Evolutionary conservation across 2,797 vertebrate genomes (phyloP).

Genomic region (Scleropages formosus): DNA sequence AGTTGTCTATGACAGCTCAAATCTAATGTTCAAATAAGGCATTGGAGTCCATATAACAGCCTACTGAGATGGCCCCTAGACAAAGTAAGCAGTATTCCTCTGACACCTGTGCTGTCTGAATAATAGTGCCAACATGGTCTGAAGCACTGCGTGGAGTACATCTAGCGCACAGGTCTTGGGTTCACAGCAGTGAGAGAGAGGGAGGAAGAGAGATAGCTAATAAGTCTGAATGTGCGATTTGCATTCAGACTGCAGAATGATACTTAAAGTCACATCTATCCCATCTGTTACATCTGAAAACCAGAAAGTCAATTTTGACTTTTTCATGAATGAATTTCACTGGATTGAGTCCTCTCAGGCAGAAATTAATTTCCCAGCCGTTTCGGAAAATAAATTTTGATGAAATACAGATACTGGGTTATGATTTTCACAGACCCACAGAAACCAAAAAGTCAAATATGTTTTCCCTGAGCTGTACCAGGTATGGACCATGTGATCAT

Average conservation of each 20-base stretch:
- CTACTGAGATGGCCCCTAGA: slow-evolving; percentile 18
- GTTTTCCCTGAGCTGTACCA: slow-evolving; percentile 29
- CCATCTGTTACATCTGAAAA: slow-evolving; percentile 40
- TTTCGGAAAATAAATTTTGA: slow-evolving; percentile 54
- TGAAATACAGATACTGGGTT: slow-evolving; percentile 47
- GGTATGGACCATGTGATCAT: not conserved
- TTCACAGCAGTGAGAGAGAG: slow-evolving; percentile 55
- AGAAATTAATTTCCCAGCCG: slow-evolving; percentile 63
- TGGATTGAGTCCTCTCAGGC: slow-evolving; percentile 55
- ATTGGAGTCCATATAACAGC: slow-evolving; percentile 26
- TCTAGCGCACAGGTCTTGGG: slow-evolving; percentile 62
- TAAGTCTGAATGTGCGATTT: slow-evolving; percentile 55
- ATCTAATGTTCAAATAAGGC: slow-evolving; percentile 24
- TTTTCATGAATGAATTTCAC: slow-evolving; percentile 65
- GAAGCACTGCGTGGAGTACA: slow-evolving; percentile 62
- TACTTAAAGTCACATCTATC: slow-evolving; percentile 47
- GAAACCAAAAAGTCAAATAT: slow-evolving; percentile 46
- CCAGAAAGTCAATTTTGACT: slow-evolving; percentile 57
- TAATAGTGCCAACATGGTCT: slow-evolving; percentile 67
- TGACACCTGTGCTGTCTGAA: slow-evolving; percentile 63
- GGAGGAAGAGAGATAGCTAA: slow-evolving; percentile 55
- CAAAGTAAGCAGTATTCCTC: slow-evolving; percentile 37
- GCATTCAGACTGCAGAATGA: slow-evolving; percentile 60
- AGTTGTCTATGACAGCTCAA: slow-evolving; percentile 33
- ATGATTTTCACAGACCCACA: slow-evolving; percentile 50